A percentile compares a stretch with the other conserved stretches of the same genome.
Evolutionary conservation across 2,113 vertebrate genomes (phyloP).

Genomic region (Entomyzon cyanotis): DNA sequence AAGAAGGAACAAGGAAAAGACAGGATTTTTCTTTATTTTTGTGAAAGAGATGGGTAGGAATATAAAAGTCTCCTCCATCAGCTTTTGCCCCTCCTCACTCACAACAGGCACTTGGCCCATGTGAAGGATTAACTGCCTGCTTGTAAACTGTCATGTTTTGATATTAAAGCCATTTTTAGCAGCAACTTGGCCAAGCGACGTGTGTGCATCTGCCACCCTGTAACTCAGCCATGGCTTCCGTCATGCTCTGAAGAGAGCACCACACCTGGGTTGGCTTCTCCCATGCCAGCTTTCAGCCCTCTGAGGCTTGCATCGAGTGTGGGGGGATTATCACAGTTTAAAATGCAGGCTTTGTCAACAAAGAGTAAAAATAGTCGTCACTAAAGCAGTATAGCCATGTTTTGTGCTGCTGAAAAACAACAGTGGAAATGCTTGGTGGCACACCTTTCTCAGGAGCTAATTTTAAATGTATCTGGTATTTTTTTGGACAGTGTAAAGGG

Average conservation of each 20-base stretch:
- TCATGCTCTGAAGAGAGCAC: constrained; percentile 36
- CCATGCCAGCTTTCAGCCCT: constrained; percentile 32
- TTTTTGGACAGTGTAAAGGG: background rate
- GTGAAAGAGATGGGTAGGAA: background rate
- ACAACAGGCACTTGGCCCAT: background rate
- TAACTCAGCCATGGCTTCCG: constrained; percentile 67
- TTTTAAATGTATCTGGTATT: background rate
- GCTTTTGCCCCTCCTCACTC: background rate
- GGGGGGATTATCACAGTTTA: constrained; percentile 17
- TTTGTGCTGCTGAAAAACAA: constrained; percentile 31
- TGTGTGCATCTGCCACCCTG: constrained; percentile 48
- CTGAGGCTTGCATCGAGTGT: constrained; percentile 42
- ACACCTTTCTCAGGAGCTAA: background rate
- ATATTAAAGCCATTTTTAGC: constrained; percentile 40
- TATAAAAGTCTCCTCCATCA: background rate
- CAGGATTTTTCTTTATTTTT: background rate
- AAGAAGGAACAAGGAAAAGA: background rate
- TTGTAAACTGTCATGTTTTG: constrained; percentile 31
- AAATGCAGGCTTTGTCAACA: constrained; percentile 50
- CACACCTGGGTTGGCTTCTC: constrained; percentile 56
- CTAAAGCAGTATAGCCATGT: background rate
- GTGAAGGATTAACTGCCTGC: background rate
- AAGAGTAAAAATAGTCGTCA: background rate
- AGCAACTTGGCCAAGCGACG: constrained; percentile 29
- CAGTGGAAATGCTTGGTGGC: background rate